Base-by-base conservation (phyloP, 2,113 vertebrate species). In the Anarrhichthys ocellatus region DNA sequence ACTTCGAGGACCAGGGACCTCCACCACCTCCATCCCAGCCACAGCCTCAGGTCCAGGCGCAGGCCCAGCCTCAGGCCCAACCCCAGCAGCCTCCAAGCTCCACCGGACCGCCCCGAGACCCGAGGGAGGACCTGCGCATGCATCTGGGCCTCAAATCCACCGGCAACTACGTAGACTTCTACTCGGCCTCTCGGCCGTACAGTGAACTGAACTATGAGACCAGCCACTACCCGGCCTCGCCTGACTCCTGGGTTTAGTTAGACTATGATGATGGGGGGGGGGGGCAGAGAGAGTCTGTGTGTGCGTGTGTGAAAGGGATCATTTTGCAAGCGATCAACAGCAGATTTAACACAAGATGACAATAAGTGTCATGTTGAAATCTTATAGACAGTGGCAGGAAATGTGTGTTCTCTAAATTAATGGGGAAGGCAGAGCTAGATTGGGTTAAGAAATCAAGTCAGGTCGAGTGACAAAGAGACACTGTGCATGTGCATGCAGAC, bases 161-260 rank as follows among this genome's bases (percentile, higher is more conserved):
- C 1, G 98, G 98, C 91, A 99, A 99, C 94, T 99, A 99, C 6
- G 98, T 99, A 81, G 98, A 99, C 96, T 99, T 99, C 97, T 99
- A 99, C 94, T 99, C 98, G 1, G 98, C 98, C 58, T 98, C 98
- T 93, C 97, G 98, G 90, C 98, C 98, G 86, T 99, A 99, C 95
- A 99, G 98, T 79, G 98, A 99, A 98, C 97, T 99, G 93, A 99
- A 99, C 96, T 99, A 99, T 93, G 98, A 99, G 96, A 99, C 97
- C 92, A 99, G 98, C 95, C 98, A 99, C 96, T 99, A 99, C 94
- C 98, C 98, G 62, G 98, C 97, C 93, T 99, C 98, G 29, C 98
- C 98, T 62, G 98, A 99, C 96, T 99, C 98, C 91, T 99, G 98
- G 98, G 98, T 99, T 94, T 99, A 97, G 96, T 78, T 93, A 80